phyloP scores from a whole-genome alignment of 2,888 invertebrate species.

The Caenorhabditis zanzibari region DNA sequence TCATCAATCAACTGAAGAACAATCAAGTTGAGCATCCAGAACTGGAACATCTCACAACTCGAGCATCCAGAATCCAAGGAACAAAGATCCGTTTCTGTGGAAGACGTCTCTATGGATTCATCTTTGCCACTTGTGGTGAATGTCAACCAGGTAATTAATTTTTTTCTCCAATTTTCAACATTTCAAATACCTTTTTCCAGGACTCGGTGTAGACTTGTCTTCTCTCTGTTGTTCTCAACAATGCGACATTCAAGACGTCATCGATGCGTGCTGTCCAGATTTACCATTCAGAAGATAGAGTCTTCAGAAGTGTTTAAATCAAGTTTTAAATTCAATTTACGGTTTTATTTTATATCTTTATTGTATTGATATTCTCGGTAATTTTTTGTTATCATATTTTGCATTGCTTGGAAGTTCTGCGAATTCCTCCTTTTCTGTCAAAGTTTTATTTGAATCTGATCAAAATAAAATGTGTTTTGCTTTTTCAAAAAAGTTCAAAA shows the following conservation, averaged over 20 bases:
- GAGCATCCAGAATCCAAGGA: conserved; percentile 17
- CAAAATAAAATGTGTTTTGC: no score
- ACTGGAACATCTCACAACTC: conserved; percentile 10
- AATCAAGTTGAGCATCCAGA: conserved; percentile 17
- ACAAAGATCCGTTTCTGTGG: conserved; percentile 44
- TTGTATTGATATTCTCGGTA: conserved; percentile 30
- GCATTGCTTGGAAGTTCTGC: neutral
- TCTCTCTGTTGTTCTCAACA: conserved; percentile 24
- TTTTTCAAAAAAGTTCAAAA: no score
- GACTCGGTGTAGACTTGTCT: conserved; percentile 23
- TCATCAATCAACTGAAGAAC: conserved; percentile 31
- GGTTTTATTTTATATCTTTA: neutral
- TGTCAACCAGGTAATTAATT: conserved; percentile 35
- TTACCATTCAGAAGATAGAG: neutral
- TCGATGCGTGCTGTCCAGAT: conserved; percentile 45
- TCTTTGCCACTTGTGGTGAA: conserved; percentile 48
- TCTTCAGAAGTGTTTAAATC: neutral
- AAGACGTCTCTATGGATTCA: conserved; percentile 32
- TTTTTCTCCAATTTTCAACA: neutral
- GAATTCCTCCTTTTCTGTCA: no score
- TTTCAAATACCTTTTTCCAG: conserved; percentile 20
- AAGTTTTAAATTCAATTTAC: neutral
- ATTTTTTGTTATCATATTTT: neutral
- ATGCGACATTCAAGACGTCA: conserved; percentile 35
- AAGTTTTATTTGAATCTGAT: no score